Base-by-base conservation (phyloP, 2,113 vertebrate species). In the Saguinus midas region DNA sequence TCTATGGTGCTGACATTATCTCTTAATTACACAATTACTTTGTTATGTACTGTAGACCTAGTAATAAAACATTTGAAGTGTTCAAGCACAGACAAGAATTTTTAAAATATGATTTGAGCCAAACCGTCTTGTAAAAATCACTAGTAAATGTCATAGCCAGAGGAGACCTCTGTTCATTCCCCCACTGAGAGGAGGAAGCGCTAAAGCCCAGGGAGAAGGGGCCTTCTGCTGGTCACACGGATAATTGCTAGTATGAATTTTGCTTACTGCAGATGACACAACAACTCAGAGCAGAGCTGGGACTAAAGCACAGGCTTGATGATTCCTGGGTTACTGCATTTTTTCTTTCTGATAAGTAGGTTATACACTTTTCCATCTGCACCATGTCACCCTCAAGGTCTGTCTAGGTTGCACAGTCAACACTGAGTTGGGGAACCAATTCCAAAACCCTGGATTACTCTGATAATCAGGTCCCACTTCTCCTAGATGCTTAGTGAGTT, bases 11-110 rank as follows among this genome's bases (percentile, higher is more conserved):
- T 98, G 98, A 98, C 98, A 98, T 98, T 99, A 98, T 98, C 98
- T 98, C 97, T 98, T 99, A 99, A 99, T 98, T 98, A 98, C 94
- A 98, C 98, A 98, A 98, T 98, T 98, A 98, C 98, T 98, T 97
- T 97, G 93, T 98, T 98, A 98, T 96, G 98, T 98, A 95, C 97
- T 98, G 90, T 98, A 98, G 95, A 97, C 94, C 5, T 5, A 95
- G 96, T 97, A 98, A 98, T 98, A 98, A 98, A 98, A 98, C 97
- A 98, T 97, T 98, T 96, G 95, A 98, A 98, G 95, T 97, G 96
- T 98, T 98, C 95, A 97, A 97, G 92, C 64, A 94, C 97, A 98
- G 96, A 55, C 86, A 90, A 94, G 78, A 94, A 97, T 96, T 98
- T 96, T 87, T 64, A 98, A 98, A 95, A 82, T 87, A 95, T 92